A percentile compares a stretch with the other conserved stretches of the same genome.
phyloP scores from a whole-genome alignment of 1,140 invertebrate species.

The Drosophila grimshawi region DNA sequence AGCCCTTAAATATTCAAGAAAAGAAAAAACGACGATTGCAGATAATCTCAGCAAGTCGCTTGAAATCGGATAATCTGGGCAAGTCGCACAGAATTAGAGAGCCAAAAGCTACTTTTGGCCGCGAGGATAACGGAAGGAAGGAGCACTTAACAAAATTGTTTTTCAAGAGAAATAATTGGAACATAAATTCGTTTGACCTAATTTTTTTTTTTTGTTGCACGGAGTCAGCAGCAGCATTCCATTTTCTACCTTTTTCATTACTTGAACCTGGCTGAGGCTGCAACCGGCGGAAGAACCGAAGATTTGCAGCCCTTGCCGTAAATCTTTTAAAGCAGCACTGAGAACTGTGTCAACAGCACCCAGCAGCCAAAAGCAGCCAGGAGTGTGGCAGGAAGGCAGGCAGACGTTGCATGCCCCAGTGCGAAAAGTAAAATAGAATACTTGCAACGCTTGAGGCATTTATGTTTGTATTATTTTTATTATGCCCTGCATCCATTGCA shows the following conservation, averaged over 20 bases:
- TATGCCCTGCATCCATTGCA: slow-evolving; percentile 19
- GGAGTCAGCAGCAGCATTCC: slow-evolving; percentile 6
- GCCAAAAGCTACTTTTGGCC: not conserved
- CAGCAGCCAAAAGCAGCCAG: not conserved
- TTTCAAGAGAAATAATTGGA: slow-evolving; percentile 40
- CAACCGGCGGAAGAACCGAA: not conserved
- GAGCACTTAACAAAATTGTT: slow-evolving; percentile 43
- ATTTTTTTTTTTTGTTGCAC: slow-evolving; percentile 24
- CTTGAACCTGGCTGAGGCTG: slow-evolving; percentile 2
- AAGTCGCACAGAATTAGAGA: too few species aligned
- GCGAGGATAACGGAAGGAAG: slow-evolving; percentile 6
- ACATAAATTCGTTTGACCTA: slow-evolving; percentile 42
- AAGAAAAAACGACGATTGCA: too few species aligned
- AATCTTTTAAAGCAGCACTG: slow-evolving; percentile 43
- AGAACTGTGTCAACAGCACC: slow-evolving; percentile 50
- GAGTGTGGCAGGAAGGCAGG: slow-evolving; percentile 16
- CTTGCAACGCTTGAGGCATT: slow-evolving; percentile 36
- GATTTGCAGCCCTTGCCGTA: slow-evolving; percentile 34
- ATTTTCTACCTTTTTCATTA: slow-evolving; percentile 13
- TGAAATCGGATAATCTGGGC: slow-evolving; percentile 10
- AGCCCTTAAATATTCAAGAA: too few species aligned
- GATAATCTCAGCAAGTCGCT: not conserved
- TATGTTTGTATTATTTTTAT: slow-evolving; percentile 39
- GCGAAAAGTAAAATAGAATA: slow-evolving; percentile 34
- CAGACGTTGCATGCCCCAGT: not conserved